Conservation (phyloP, 35 echinoderm and acorn worm species). For the Anneissia japonica region DNA sequence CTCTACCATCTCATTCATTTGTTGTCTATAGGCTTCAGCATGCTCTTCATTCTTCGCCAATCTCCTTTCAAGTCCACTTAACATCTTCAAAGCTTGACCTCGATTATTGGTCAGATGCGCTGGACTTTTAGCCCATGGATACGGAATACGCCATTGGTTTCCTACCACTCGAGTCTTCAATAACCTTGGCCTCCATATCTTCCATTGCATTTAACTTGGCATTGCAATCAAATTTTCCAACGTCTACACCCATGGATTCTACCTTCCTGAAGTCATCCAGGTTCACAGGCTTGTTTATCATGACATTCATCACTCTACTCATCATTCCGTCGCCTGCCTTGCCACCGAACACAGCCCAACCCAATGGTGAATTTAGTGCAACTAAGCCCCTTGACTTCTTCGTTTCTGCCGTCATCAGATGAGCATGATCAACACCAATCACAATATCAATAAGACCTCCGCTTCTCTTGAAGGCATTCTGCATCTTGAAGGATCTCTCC, state of each 20-base stretch:
- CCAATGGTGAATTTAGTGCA: slow-evolving; percentile 52
- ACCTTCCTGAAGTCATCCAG: slow-evolving; percentile 45
- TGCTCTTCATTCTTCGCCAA: slow-evolving; percentile 44
- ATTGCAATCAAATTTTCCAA: neutral
- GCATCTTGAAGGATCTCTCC: too few species aligned
- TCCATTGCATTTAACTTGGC: slow-evolving; percentile 4
- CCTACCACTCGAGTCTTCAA: slow-evolving; percentile 28
- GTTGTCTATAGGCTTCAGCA: slow-evolving; percentile 54
- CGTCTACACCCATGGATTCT: slow-evolving; percentile 31
- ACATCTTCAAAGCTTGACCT: slow-evolving; percentile 45
- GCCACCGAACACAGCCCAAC: slow-evolving; percentile 46
- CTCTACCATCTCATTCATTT: slow-evolving; percentile 64
- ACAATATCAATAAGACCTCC: slow-evolving; percentile 41
- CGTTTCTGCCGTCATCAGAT: slow-evolving; percentile 24
- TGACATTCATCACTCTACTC: slow-evolving; percentile 13
- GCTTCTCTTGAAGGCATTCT: slow-evolving; percentile 39
- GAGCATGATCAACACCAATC: slow-evolving; percentile 55
- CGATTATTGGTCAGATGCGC: slow-evolving; percentile 50
- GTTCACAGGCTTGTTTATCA: slow-evolving; percentile 6
- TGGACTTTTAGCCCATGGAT: slow-evolving; percentile 63
- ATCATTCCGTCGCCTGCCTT: too few species aligned
- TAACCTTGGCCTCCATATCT: slow-evolving; percentile 37
- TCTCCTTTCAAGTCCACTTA: slow-evolving; percentile 39
- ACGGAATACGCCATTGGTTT: slow-evolving; percentile 64
- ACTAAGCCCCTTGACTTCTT: slow-evolving; percentile 16